phyloP scores from a whole-genome alignment of 2,888 invertebrate genomes.

The Heteromurus nitidus region DNA sequence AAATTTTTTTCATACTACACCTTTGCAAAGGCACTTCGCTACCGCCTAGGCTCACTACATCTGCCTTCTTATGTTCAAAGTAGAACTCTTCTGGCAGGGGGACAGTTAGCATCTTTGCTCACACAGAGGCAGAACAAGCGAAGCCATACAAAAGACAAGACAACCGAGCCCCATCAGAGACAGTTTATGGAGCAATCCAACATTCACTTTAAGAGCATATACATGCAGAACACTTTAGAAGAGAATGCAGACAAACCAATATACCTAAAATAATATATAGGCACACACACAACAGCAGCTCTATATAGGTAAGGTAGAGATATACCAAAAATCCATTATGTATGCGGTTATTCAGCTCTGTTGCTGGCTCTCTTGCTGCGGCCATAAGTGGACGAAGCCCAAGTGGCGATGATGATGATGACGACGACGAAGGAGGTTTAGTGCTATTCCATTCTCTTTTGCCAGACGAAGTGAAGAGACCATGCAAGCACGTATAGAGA shows the following conservation, averaged over 20 bases:
- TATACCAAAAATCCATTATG: neutral
- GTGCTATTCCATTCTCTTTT: neutral
- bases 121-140: constrained; percentile 32
- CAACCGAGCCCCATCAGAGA: neutral
- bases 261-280: neutral
- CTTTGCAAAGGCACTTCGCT: neutral
- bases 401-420: neutral
- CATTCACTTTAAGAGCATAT: neutral
- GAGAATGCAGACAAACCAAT: neutral
- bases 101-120: constrained; percentile 9
- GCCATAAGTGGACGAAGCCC: neutral
- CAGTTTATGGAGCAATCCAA: neutral
- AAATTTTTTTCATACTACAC: neutral
- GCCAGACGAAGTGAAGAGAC: constrained; percentile 1
- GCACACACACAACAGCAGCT: neutral
- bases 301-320: no score
- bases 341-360: neutral
- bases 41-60: constrained; percentile 1
- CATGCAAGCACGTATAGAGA: neutral
- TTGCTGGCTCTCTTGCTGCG: neutral
- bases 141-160: constrained; percentile 7
- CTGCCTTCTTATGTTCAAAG: neutral
- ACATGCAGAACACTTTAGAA: neutral
- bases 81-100: neutral
- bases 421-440: neutral